These are phyloP conservation scores for Alentia gelatinosa DNA, from an alignment of 2,888 invertebrate genomes.

Conservation along the genomic window DNA sequence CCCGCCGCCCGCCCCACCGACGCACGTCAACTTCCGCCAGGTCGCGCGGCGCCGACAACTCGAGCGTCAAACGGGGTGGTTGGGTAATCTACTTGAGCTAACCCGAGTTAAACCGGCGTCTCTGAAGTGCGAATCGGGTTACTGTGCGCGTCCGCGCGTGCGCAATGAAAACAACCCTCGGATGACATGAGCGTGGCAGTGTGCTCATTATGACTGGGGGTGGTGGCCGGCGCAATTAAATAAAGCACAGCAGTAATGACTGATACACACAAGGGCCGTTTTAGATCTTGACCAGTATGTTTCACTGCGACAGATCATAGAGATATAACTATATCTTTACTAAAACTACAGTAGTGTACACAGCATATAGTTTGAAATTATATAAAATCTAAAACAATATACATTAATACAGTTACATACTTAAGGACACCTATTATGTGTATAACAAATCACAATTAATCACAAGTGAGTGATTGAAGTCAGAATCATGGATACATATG, in stretches of 20 bases:
- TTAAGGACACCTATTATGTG: too few relatives aligned
- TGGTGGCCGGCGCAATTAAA: neutral
- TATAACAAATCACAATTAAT: too few relatives aligned
- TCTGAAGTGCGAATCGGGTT: neutral
- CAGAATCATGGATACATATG: too few relatives aligned
- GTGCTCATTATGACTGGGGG: neutral
- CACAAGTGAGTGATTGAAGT: too few relatives aligned
- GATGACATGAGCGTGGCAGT: neutral
- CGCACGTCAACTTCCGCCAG: neutral
- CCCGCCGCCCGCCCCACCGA: neutral
- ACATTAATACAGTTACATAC: too few relatives aligned
- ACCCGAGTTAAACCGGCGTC: neutral
- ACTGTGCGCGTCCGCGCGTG: neutral
- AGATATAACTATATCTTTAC: too few relatives aligned
- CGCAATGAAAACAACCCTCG: neutral
- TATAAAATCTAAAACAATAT: too few relatives aligned
- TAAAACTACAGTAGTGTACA: too few relatives aligned
- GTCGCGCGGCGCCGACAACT: neutral
- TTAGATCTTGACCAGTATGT: too few relatives aligned
- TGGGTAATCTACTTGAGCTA: neutral
- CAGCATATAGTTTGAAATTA: too few relatives aligned
- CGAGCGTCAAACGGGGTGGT: neutral
- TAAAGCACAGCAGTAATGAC: neutral
- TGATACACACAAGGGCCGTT: neutral
- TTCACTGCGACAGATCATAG: too few relatives aligned